phyloP scores from a whole-genome alignment of 1,140 invertebrate genomes.

The Diabrotica virgifera region DNA sequence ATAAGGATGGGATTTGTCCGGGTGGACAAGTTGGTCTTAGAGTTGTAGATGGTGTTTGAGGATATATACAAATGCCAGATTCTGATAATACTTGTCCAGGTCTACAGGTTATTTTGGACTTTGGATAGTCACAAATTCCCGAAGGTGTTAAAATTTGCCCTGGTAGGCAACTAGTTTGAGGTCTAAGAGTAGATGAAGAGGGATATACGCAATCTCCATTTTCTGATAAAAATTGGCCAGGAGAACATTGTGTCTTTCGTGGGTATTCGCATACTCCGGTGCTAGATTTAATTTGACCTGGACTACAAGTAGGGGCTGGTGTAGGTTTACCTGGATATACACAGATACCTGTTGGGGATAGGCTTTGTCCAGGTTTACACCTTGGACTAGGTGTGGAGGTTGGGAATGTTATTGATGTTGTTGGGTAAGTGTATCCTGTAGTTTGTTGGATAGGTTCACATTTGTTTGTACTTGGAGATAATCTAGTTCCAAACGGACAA shows the following conservation, averaged over 20 bases:
- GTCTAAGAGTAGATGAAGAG: no score
- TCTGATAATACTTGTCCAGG: background rate
- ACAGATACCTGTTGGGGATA: no score
- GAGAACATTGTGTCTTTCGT: background rate
- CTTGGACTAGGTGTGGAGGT: slow-evolving; percentile 5
- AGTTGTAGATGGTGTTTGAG: background rate
- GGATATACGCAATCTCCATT: no score
- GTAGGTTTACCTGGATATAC: no score
- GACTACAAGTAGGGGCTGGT: no score
- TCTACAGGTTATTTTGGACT: no score
- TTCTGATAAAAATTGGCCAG: no score
- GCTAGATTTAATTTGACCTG: background rate
- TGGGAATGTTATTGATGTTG: slow-evolving; percentile 19
- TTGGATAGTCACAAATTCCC: background rate
- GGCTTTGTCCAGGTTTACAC: background rate
- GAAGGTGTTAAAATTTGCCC: no score
- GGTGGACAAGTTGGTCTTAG: background rate
- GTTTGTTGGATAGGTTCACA: background rate
- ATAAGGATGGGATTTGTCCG: background rate
- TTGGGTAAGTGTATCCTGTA: slow-evolving; percentile 23
- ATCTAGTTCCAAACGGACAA: no score
- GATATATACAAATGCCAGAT: background rate
- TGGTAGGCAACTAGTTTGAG: no score
- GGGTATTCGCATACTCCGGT: slow-evolving; percentile 7
- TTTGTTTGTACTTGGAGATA: no score